Conservation (phyloP, 2,888 invertebrate genomes). For the Chesias legatella region DNA sequence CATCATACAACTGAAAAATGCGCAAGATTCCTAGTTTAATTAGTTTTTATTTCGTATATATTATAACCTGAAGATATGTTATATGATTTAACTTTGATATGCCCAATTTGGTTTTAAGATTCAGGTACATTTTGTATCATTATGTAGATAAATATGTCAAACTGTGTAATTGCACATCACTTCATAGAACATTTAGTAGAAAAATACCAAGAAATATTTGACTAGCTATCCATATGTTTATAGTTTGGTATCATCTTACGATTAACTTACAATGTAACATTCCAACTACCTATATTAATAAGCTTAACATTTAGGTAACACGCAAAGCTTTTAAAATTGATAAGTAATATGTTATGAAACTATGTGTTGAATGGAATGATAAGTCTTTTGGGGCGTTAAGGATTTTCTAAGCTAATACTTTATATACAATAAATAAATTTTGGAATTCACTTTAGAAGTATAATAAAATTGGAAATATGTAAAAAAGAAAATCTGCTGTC, state of each 20-base stretch:
- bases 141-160: background rate
- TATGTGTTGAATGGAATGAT: constrained; percentile 3
- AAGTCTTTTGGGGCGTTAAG: constrained; percentile 12
- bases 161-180: constrained; percentile 50
- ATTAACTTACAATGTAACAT: constrained; percentile 36
- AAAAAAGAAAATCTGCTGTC: too few species aligned
- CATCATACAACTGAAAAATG: too few species aligned
- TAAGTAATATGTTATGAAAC: constrained; percentile 7
- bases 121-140: too few species aligned
- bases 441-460: too few species aligned
- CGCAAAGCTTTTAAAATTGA: constrained; percentile 32
- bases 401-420: constrained; percentile 8
- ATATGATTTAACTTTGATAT: background rate
- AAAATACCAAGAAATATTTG: constrained; percentile 68
- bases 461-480: too few species aligned
- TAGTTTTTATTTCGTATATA: too few species aligned
- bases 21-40: too few species aligned
- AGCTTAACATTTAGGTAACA: constrained; percentile 33
- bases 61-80: background rate
- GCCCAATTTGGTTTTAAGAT: background rate
- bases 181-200: constrained; percentile 55
- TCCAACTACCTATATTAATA: constrained; percentile 35
- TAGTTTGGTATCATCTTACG: constrained; percentile 45
- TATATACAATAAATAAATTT: constrained; percentile 14
- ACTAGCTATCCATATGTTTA: constrained; percentile 50